These are phyloP conservation scores for Arctia plantaginis DNA, from an alignment of 2,888 invertebrate genomes.

Conservation along the genomic window DNA sequence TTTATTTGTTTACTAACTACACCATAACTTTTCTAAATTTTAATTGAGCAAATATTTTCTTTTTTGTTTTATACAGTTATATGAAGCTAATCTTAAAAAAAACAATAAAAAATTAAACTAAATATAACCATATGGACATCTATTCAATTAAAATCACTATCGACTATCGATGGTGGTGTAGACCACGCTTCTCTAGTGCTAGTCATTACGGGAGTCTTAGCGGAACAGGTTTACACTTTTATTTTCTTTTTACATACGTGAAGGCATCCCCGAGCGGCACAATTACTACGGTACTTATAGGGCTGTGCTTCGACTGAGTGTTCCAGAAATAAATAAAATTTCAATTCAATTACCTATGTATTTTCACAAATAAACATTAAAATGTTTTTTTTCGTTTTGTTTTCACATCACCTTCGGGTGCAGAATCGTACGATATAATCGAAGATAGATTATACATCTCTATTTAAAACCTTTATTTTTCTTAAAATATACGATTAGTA, in stretches of 20 bases:
- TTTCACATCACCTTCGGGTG: background rate
- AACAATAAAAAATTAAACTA: too few relatives aligned
- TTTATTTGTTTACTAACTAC: too few relatives aligned
- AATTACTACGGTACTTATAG: constrained; percentile 70
- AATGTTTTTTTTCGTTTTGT: too few relatives aligned
- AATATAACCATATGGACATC: background rate
- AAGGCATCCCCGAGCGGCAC: constrained; percentile 69
- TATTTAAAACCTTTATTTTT: background rate
- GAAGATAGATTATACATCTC: background rate
- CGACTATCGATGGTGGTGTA: constrained; percentile 45
- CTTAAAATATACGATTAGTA: background rate
- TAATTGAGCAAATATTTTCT: too few relatives aligned
- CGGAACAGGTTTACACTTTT: constrained; percentile 78
- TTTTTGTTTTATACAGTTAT: too few relatives aligned
- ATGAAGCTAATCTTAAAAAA: too few relatives aligned
- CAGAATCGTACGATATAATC: background rate
- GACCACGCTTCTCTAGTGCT: constrained; percentile 61
- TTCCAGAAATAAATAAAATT: background rate
- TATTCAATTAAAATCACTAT: constrained; percentile 21
- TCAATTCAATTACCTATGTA: background rate
- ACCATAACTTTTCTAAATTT: too few relatives aligned
- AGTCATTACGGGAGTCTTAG: constrained; percentile 79
- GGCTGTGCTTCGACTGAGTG: constrained; percentile 35
- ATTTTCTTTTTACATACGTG: constrained; percentile 76
- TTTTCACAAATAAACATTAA: too few relatives aligned